These are phyloP conservation scores for Pollenia griseotomentosa DNA, from an alignment of 2,888 invertebrate species.

Conservation along the genomic window DNA sequence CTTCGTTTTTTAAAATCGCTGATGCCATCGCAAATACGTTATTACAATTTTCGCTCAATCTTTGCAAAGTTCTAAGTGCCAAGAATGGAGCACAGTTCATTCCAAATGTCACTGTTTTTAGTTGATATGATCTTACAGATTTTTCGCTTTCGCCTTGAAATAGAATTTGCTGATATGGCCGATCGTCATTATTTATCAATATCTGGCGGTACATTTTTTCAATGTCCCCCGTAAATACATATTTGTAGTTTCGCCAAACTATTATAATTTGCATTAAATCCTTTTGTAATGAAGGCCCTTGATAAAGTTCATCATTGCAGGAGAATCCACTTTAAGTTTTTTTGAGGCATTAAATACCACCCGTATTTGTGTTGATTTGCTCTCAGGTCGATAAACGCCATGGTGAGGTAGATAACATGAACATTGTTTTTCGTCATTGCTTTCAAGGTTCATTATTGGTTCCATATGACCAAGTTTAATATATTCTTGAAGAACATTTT, in stretches of 20 bases:
- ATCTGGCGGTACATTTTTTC: constrained; percentile 74
- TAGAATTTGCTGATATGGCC: constrained; percentile 66
- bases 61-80: constrained; percentile 65
- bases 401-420: constrained; percentile 39
- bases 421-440: background rate
- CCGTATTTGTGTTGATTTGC: constrained; percentile 64
- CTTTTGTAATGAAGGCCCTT: constrained; percentile 65
- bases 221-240: constrained; percentile 71
- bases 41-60: constrained; percentile 54
- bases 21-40: constrained; percentile 45
- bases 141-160: constrained; percentile 31
- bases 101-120: constrained; percentile 71
- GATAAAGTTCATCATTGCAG: constrained; percentile 62
- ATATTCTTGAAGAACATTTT: constrained; percentile 27
- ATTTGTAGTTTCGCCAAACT: constrained; percentile 58
- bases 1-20: background rate
- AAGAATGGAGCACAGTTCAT: constrained; percentile 70
- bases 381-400: constrained; percentile 62
- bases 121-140: constrained; percentile 42
- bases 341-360: constrained; percentile 69
- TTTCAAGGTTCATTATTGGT: background rate
- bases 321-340: constrained; percentile 51
- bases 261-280: constrained; percentile 61
- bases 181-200: constrained; percentile 52
- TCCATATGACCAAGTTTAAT: constrained; percentile 1